Evolutionary conservation across 2,797 vertebrate genomes (phyloP), one percentile per base, ranked within the genome.

Genomic region (Mormyrus proboscirostris): DNA sequence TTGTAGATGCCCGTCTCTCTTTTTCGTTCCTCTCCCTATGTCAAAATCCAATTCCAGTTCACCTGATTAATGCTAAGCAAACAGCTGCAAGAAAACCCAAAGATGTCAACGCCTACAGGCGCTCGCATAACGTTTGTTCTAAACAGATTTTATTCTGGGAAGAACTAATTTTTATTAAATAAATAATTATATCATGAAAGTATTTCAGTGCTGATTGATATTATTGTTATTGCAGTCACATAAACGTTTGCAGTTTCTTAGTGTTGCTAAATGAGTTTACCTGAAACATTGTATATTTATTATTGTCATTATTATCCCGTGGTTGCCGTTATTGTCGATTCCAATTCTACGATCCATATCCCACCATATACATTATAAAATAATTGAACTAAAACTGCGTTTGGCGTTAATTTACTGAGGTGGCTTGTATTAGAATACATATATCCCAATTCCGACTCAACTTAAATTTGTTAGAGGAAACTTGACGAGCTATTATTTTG

Each of bases 41-140:
- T 88, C 94, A 93, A 91, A 95, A 95, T 94, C 92, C 94, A 94
- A 95, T 95, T 94, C 96, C 95, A 94, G 95, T 93, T 94, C 93
- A 93, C 95, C 95, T 95, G 95, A 95, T 95, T 95, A 95, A 96
- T 96, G 93, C 94, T 94, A 96, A 96, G 95, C 94, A 85, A 51
- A 87, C 62, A 87, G 95, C 94, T 94, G 95, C 94, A 94, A 95
- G 94, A 94, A 95, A 94, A 95, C 94, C 96, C 96, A 94, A 91
- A 93, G 92, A 94, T 93, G 91, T 92, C 94, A 94, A 94, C 95
- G 93, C 94, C 95, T 96, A 96, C 96, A 94, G 94, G 95, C 93
- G 92, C 93, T 92, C 95, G 95, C 94, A 94, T 94, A 50, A 94
- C 94, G 92, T 94, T 94, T 92, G 94, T 95, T 97, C 95, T 96